Evolutionary conservation across 2,797 vertebrate species (phyloP).

Genomic region (Onychomys leucogaster): DNA sequence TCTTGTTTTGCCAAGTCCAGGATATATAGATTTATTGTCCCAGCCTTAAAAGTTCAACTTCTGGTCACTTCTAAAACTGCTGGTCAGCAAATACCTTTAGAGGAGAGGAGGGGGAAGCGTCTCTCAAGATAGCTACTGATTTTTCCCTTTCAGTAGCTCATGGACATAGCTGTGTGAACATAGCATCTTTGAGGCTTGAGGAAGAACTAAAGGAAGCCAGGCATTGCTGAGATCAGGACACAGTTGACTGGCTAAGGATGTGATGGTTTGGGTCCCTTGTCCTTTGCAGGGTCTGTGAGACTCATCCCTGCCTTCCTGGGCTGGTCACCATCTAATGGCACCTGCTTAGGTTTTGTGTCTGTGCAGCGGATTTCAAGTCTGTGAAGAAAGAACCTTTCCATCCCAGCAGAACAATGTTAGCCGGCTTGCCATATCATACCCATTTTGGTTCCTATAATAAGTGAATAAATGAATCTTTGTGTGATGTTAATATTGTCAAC

Average conservation of each 20-base stretch:
- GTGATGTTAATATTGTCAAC: background rate
- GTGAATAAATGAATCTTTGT: background rate
- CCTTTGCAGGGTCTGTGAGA: background rate
- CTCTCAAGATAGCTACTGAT: no score
- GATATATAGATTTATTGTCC: no score
- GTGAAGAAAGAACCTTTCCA: background rate
- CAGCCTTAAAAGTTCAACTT: no score
- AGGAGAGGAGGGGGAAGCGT: no score
- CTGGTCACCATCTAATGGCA: background rate
- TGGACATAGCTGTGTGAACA: background rate
- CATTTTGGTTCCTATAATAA: background rate
- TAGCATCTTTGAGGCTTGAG: background rate
- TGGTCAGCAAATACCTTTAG: no score
- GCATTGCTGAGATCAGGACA: background rate
- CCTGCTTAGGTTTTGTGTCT: background rate
- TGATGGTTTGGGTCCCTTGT: no score
- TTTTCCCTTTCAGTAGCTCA: background rate
- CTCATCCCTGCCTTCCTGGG: background rate
- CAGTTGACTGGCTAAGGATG: background rate
- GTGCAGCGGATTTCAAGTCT: fast-evolving
- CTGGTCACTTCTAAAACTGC: no score
- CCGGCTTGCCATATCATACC: no score
- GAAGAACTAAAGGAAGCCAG: background rate
- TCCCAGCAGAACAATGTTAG: background rate
- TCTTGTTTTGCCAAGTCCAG: no score